Evolutionary conservation across 2,797 vertebrate species (phyloP).

Genomic region (Fundulus diaphanus): DNA sequence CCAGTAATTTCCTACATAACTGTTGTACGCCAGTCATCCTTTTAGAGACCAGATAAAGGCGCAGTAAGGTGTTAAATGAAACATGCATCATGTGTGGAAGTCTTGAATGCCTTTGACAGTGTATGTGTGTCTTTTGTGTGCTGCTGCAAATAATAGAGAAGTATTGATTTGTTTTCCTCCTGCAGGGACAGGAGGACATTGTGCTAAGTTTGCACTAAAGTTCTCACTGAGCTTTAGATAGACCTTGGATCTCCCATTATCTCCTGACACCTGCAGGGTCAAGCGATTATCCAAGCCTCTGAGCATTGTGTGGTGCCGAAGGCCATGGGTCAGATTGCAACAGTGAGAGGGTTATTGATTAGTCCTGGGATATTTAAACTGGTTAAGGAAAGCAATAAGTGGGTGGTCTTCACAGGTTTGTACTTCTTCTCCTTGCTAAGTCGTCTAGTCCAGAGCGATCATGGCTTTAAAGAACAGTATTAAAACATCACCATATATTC

Average conservation of each 20-base stretch:
- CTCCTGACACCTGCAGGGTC: slow-evolving; percentile 27
- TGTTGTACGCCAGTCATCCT: neutral
- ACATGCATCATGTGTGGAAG: neutral
- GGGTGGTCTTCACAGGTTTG: slow-evolving; percentile 16
- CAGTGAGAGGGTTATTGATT: slow-evolving; percentile 53
- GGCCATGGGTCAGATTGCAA: slow-evolving; percentile 30
- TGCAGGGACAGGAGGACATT: slow-evolving; percentile 32
- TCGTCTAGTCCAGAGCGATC: slow-evolving; percentile 19
- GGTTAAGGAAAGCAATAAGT: slow-evolving; percentile 28
- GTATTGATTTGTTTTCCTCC: slow-evolving; percentile 55
- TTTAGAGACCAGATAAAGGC: neutral
- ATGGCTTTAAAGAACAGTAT: slow-evolving; percentile 37
- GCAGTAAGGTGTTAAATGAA: neutral
- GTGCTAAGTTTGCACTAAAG: slow-evolving; percentile 7
- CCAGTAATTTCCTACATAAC: neutral
- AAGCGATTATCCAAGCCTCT: slow-evolving; percentile 36
- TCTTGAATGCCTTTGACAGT: neutral
- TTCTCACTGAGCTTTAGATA: slow-evolving; percentile 15
- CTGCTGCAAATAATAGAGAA: slow-evolving; percentile 24
- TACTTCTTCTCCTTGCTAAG: slow-evolving; percentile 4
- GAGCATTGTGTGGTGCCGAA: slow-evolving; percentile 13
- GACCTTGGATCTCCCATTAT: slow-evolving; percentile 24
- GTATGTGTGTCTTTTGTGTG: slow-evolving; percentile 10
- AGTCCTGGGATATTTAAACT: slow-evolving; percentile 35
- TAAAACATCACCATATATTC: slow-evolving; percentile 30